Evolutionary conservation across 2,888 invertebrate genomes (phyloP).

Genomic region (Hylaea fasciaria): DNA sequence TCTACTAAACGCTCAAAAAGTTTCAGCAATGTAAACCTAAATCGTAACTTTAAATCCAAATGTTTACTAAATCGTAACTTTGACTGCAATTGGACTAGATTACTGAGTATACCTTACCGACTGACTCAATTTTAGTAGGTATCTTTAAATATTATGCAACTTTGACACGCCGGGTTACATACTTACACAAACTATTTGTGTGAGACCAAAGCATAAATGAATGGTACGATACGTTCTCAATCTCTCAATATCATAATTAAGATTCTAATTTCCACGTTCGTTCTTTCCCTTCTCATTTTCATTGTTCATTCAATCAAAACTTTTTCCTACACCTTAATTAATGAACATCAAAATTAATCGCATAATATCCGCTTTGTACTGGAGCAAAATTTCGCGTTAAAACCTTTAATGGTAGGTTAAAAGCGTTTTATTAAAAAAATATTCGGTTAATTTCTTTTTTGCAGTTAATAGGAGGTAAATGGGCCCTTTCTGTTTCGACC

Average conservation of each 20-base stretch:
- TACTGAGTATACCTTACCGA: no score
- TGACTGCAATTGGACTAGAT: no score
- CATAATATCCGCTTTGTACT: not conserved
- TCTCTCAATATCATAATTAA: not conserved
- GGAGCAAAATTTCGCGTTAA: constrained; percentile 26
- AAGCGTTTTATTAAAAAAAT: constrained; percentile 36
- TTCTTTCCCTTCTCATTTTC: not conserved
- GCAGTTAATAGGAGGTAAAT: constrained; percentile 24
- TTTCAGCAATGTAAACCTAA: no score
- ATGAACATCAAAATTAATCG: constrained; percentile 3
- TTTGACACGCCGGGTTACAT: no score
- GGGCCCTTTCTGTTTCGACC: constrained; percentile 15
- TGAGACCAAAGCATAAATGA: no score
- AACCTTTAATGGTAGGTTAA: constrained; percentile 31
- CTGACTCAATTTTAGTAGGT: no score
- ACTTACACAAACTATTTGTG: no score
- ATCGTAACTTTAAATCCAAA: no score
- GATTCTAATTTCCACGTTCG: not conserved
- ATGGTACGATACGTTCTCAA: no score
- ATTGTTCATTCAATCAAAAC: constrained; percentile 11
- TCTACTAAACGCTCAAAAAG: no score
- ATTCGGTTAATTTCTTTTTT: constrained; percentile 37
- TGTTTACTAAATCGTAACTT: no score
- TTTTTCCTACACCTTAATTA: constrained; percentile 6
- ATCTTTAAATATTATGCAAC: no score